Conservation (phyloP, 2,888 invertebrate species). For the Clanis bilineata region DNA sequence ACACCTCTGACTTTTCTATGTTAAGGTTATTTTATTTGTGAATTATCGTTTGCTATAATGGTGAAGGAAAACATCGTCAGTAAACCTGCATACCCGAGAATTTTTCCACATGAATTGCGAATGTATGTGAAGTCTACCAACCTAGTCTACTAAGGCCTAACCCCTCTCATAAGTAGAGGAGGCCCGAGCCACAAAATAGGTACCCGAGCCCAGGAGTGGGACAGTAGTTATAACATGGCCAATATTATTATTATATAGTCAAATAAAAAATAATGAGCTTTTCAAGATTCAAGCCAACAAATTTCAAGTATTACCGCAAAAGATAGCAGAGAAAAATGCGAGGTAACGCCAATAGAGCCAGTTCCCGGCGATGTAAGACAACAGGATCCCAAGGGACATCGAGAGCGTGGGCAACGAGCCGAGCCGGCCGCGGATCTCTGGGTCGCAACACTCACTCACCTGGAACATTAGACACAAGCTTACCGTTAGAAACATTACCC, state of each 20-base stretch:
- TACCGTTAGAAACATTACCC: background rate
- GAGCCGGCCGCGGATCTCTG: constrained; percentile 83
- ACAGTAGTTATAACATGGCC: no score
- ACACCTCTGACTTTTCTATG: no score
- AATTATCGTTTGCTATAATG: no score
- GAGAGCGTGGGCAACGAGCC: constrained; percentile 85
- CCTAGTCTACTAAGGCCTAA: background rate
- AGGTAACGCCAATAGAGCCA: constrained; percentile 82
- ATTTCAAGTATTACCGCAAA: constrained; percentile 56
- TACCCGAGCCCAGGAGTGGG: no score
- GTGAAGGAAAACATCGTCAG: no score
- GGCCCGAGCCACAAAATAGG: no score
- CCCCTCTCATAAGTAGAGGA: background rate
- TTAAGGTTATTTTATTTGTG: no score
- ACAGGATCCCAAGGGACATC: constrained; percentile 84
- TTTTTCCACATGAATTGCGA: no score
- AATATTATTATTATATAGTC: no score
- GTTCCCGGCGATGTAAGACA: constrained; percentile 82
- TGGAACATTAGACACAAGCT: constrained; percentile 34
- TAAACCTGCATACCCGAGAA: no score
- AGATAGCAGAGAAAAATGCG: constrained; percentile 77
- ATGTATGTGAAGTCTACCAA: background rate
- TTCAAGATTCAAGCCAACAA: background rate
- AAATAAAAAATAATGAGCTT: background rate
- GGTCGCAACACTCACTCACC: constrained; percentile 85